phyloP scores from a whole-genome alignment of 2,888 invertebrate genomes.

The Drosophila stalkeri region DNA sequence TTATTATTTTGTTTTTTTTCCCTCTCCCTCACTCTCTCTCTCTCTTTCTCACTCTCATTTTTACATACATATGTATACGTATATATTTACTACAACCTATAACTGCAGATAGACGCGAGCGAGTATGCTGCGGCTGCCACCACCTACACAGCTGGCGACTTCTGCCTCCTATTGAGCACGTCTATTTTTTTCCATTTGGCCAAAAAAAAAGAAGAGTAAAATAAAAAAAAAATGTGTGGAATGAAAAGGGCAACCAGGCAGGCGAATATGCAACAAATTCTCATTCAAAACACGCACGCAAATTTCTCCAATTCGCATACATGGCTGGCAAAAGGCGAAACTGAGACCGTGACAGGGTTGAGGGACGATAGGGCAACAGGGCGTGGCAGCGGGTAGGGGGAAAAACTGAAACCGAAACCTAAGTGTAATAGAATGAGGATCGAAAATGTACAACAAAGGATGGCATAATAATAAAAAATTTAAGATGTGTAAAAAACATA shows the following conservation, averaged over 20 bases:
- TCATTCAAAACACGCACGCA: slow-evolving; percentile 82
- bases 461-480: slow-evolving; percentile 80
- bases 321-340: slow-evolving; percentile 55
- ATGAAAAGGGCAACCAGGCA: slow-evolving; percentile 53
- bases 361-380: not conserved
- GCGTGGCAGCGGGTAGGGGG: not conserved
- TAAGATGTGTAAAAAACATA: slow-evolving; percentile 81
- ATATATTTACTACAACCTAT: slow-evolving; percentile 42
- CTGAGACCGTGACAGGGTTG: slow-evolving; percentile 25
- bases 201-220: slow-evolving; percentile 14
- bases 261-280: slow-evolving; percentile 82
- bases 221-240: not conserved
- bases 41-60: not conserved
- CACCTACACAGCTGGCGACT: slow-evolving; percentile 42
- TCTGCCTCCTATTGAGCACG: slow-evolving; percentile 56
- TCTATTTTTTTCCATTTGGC: slow-evolving; percentile 79
- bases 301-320: slow-evolving; percentile 79
- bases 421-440: slow-evolving; percentile 81
- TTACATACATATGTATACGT: slow-evolving; percentile 22
- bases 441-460: slow-evolving; percentile 80
- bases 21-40: not conserved
- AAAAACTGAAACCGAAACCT: slow-evolving; percentile 62
- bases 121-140: slow-evolving; percentile 4
- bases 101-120: slow-evolving; percentile 43
- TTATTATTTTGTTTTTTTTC: not conserved